Conservation (phyloP, 2,888 invertebrate genomes). For the Ennomos fuscantarius region DNA sequence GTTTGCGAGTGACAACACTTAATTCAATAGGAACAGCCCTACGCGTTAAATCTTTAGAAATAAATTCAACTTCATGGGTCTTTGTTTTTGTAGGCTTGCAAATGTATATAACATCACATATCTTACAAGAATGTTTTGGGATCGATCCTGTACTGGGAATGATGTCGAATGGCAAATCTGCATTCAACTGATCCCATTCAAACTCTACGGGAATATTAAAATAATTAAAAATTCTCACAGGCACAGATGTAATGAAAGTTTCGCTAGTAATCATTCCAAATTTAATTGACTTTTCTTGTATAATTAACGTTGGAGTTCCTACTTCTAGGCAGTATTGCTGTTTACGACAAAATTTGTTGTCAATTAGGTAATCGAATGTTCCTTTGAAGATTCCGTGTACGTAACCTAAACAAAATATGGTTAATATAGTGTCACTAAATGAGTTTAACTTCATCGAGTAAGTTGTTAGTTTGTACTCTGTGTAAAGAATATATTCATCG, state of each 20-base stretch:
- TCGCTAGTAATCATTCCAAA: constrained; percentile 79
- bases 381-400: constrained; percentile 56
- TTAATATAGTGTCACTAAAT: constrained; percentile 48
- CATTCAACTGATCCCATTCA: constrained; percentile 59
- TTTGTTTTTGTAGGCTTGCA: constrained; percentile 70
- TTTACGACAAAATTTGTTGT: constrained; percentile 60
- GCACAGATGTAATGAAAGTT: constrained; percentile 67
- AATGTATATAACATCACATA: constrained; percentile 67
- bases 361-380: constrained; percentile 64
- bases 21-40: constrained; percentile 63
- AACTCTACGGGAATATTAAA: constrained; percentile 67
- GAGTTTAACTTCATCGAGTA: constrained; percentile 56
- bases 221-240: constrained; percentile 66
- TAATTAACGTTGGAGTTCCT: constrained; percentile 58
- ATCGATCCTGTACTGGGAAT: constrained; percentile 63
- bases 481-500: constrained; percentile 59
- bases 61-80: constrained; percentile 66
- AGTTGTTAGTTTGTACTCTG: constrained; percentile 50
- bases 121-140: constrained; percentile 60
- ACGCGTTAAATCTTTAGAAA: constrained; percentile 49
- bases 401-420: constrained; percentile 58
- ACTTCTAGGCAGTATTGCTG: constrained; percentile 65
- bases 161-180: constrained; percentile 72
- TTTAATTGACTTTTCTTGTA: constrained; percentile 65
- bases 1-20: constrained; percentile 66